Percentiles rank a stretch among this genome's conserved stretches.
phyloP scores from a whole-genome alignment of 2,888 invertebrate genomes.

The Masnerella sp. region DNA sequence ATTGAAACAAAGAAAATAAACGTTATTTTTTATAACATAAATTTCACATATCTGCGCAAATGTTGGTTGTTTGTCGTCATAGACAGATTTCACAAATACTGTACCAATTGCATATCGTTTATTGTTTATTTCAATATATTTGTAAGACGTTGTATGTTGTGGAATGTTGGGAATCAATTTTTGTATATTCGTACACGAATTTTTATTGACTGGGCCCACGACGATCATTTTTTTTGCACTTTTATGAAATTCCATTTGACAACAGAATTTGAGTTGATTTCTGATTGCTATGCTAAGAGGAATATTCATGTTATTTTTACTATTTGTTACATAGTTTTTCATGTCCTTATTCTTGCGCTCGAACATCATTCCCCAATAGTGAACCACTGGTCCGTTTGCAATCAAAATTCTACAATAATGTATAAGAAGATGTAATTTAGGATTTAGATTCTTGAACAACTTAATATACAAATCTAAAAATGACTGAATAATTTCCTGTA shows the following conservation, averaged over 20 bases:
- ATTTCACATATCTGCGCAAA: too few relatives aligned
- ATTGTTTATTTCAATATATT: too few relatives aligned
- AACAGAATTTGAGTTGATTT: conserved; percentile 27
- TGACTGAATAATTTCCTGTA: too few relatives aligned
- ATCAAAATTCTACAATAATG: conserved; percentile 30
- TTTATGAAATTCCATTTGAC: conserved; percentile 12
- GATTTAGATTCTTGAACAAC: conserved; percentile 33
- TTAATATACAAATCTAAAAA: conserved; percentile 32
- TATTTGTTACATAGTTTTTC: conserved; percentile 8
- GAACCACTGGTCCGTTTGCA: neutral
- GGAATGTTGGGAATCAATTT: conserved; percentile 6
- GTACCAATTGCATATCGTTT: too few relatives aligned
- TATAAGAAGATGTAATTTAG: conserved; percentile 38
- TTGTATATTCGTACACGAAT: conserved; percentile 9
- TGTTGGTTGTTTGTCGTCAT: too few relatives aligned
- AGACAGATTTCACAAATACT: too few relatives aligned
- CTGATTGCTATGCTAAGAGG: conserved; percentile 28
- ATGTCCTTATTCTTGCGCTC: conserved; percentile 31
- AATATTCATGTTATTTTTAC: conserved; percentile 22
- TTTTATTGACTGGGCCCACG: conserved; percentile 8
- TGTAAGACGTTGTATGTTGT: too few relatives aligned
- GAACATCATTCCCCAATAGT: conserved; percentile 31
- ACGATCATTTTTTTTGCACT: neutral
- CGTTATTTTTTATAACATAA: too few relatives aligned
- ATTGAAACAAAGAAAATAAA: too few relatives aligned